Conservation (phyloP, 2,888 invertebrate species). For the Drosophila mettleri region DNA sequence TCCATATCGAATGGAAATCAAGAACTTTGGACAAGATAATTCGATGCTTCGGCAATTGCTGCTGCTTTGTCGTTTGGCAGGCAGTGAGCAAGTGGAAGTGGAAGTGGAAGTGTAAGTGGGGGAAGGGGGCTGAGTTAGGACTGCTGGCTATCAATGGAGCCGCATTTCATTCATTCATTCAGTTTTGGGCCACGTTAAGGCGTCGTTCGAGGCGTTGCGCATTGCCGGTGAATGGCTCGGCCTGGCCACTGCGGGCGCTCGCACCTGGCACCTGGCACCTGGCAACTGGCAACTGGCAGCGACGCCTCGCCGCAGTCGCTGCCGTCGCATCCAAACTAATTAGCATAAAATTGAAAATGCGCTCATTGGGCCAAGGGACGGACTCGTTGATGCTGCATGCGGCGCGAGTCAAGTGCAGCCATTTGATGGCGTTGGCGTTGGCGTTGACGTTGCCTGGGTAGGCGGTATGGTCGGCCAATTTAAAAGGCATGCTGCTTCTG, state of each 20-base stretch:
- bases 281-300: not conserved
- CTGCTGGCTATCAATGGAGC: not conserved
- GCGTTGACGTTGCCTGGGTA: slow-evolving; percentile 19
- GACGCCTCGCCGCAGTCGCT: no score
- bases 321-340: slow-evolving; percentile 76
- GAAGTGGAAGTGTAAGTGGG: no score
- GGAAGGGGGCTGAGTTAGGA: no score
- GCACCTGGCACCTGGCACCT: slow-evolving; percentile 27
- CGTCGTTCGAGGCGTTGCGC: slow-evolving; percentile 22
- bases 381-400: slow-evolving; percentile 11
- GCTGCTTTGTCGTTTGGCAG: not conserved
- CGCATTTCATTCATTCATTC: slow-evolving; percentile 24
- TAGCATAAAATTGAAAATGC: slow-evolving; percentile 84
- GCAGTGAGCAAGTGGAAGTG: no score
- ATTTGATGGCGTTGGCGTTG: slow-evolving; percentile 26
- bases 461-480: slow-evolving; percentile 67
- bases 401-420: slow-evolving; percentile 55
- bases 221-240: slow-evolving; percentile 10
- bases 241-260: slow-evolving; percentile 43
- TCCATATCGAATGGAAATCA: not conserved
- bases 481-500: slow-evolving; percentile 69
- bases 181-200: slow-evolving; percentile 11
- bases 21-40: not conserved
- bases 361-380: slow-evolving; percentile 69
- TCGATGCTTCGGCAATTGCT: not conserved